Percentiles rank a stretch among this genome's conserved stretches.
phyloP scores from a whole-genome alignment of 35 echinoderm and acorn worm genomes.

The Antedon bifida region DNA sequence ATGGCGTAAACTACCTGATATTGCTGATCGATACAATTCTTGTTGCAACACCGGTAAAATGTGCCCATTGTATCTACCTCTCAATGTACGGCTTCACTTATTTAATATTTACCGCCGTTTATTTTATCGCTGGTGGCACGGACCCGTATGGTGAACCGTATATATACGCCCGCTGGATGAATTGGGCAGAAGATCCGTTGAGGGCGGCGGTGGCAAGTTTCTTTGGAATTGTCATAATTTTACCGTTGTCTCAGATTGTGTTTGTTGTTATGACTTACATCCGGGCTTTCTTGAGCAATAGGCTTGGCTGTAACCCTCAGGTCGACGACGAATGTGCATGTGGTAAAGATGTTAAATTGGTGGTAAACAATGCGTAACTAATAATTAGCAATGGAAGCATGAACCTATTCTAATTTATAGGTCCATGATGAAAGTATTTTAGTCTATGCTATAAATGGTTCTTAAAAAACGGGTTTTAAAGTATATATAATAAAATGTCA shows the following conservation, averaged over 20 bases:
- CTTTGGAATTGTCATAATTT: background rate
- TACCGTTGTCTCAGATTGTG: background rate
- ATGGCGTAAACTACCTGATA: slow-evolving; percentile 27
- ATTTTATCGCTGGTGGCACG: slow-evolving; percentile 45
- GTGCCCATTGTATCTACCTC: slow-evolving; percentile 42
- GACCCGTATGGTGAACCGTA: slow-evolving; percentile 42
- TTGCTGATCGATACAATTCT: slow-evolving; percentile 25
- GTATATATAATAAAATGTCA: too few species aligned
- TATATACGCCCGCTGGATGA: slow-evolving; percentile 33
- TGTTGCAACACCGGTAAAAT: slow-evolving; percentile 17
- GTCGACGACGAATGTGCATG: background rate
- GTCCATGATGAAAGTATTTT: too few species aligned
- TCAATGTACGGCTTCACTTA: slow-evolving; percentile 26
- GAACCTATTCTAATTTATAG: too few species aligned
- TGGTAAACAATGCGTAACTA: too few species aligned
- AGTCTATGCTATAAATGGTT: too few species aligned
- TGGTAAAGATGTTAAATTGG: too few species aligned
- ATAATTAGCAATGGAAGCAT: too few species aligned
- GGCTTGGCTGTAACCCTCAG: background rate
- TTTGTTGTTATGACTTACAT: background rate
- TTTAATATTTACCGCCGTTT: slow-evolving; percentile 35
- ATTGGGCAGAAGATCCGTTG: slow-evolving; percentile 6
- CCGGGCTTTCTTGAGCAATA: background rate
- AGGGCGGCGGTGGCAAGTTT: background rate
- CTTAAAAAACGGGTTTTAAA: too few species aligned